A percentile compares a stretch with the other conserved stretches of the same genome.
These are phyloP conservation scores for Antedon mediterranea DNA, from an alignment of 53 echinoderm and acorn worm genomes.

Conservation along the genomic window DNA sequence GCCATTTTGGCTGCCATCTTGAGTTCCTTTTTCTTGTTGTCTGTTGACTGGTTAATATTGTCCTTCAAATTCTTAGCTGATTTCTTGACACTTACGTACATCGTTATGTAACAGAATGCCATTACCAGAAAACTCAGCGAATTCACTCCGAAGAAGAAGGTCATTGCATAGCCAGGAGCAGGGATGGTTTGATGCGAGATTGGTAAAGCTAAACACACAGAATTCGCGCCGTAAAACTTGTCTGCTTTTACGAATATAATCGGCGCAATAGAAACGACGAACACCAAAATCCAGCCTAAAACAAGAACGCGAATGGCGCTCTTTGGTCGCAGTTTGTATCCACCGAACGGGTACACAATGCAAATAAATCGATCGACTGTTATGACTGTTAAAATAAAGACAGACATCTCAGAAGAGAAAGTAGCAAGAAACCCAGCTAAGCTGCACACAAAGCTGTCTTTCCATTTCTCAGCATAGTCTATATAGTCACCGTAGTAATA, in stretches of 20 bases:
- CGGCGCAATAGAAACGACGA: constrained; percentile 37
- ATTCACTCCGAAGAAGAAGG: constrained; percentile 42
- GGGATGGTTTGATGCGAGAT: constrained; percentile 36
- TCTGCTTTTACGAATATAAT: constrained; percentile 16
- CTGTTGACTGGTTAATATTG: not conserved
- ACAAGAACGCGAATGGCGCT: constrained; percentile 13
- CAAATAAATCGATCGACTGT: constrained; percentile 52
- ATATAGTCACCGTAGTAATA: constrained; percentile 33
- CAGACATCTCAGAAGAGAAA: constrained; percentile 54
- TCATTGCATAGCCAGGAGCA: constrained; percentile 51
- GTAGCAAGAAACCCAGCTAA: constrained; percentile 47
- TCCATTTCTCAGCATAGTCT: constrained; percentile 37
- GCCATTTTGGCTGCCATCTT: constrained; percentile 27
- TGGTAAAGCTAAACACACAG: constrained; percentile 57
- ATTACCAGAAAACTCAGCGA: constrained; percentile 43
- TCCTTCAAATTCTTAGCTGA: constrained; percentile 14
- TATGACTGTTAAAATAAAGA: constrained; percentile 40
- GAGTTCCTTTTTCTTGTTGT: constrained; percentile 13
- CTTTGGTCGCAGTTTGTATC: constrained; percentile 11
- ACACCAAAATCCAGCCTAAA: constrained; percentile 23
- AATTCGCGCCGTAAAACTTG: constrained; percentile 41
- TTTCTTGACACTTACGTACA: constrained; percentile 35
- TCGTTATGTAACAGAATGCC: constrained; percentile 35
- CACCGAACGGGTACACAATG: constrained; percentile 38
- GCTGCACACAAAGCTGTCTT: constrained; percentile 21